A percentile compares a stretch with the other conserved stretches of the same genome.
Evolutionary conservation across 2,888 invertebrate species (phyloP).

Genomic region (Melanchra persicariae): DNA sequence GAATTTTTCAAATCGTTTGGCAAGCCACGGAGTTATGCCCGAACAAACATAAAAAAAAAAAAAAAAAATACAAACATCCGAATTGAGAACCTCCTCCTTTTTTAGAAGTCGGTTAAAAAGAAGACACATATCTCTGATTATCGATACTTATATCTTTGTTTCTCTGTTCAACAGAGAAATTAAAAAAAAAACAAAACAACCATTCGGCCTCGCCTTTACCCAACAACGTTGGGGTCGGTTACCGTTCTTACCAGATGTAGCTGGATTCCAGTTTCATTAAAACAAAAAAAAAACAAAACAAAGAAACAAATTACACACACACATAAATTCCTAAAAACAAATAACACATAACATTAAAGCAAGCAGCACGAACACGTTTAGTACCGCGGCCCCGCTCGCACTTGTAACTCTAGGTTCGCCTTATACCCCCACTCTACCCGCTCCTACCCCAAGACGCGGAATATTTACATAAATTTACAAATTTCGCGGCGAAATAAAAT

Average conservation of each 20-base stretch:
- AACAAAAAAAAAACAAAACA: conserved; percentile 17
- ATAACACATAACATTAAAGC: conserved; percentile 73
- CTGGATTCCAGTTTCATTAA: background rate
- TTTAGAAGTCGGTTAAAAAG: too few species aligned
- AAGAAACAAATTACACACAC: conserved; percentile 27
- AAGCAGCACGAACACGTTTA: conserved; percentile 56
- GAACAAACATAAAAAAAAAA: too few species aligned
- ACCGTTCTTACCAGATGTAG: too few species aligned
- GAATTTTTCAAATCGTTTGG: too few species aligned
- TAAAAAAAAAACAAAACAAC: background rate
- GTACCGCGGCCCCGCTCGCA: conserved; percentile 59
- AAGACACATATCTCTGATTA: background rate
- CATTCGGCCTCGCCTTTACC: too few species aligned
- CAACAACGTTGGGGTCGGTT: too few species aligned
- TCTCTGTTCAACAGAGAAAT: background rate
- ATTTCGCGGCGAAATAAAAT: conserved; percentile 89
- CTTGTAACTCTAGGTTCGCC: conserved; percentile 68
- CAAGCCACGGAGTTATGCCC: too few species aligned
- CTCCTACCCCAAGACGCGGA: conserved; percentile 84
- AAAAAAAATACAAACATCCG: too few species aligned
- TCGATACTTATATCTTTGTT: too few species aligned
- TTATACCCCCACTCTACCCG: conserved; percentile 69
- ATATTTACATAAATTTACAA: conserved; percentile 91
- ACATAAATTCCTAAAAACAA: conserved; percentile 65
- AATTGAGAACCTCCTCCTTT: too few species aligned